Base-by-base conservation (phyloP, 2,888 invertebrate genomes). In the Aelia acuminata region DNA sequence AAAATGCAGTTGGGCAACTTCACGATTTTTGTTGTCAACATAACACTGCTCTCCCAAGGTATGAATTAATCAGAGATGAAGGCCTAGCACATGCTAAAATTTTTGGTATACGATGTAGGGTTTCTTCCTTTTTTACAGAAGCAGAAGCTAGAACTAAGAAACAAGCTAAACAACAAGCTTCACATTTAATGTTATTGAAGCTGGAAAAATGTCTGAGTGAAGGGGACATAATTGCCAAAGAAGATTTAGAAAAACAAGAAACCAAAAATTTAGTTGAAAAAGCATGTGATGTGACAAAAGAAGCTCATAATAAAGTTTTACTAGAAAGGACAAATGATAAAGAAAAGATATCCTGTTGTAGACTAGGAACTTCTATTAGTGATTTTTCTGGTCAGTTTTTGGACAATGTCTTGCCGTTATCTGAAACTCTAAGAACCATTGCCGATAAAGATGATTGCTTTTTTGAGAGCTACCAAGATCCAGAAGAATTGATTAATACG, bases 81-180 rank as follows among this genome's bases (percentile, higher is more conserved):
- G 95, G 95, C 80, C 95, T 95, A 31, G 94, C 95, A 63, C 95
- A 96, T 92, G 93, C 93, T 88, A 94, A 94, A 90, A 93, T 93
- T 90, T 96, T 96, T 92, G 95, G 95, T 0, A 92, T 94, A 90
- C 92, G 93, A 89, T 95, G 94, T 91, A 91, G 91, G 89, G 93
- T 95, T 35, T 94, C 93, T 43, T 92, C 92, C 75, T 93, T 94
- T 91, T 91, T 91, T 90, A 94, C 95, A 88, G 91, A 92, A 90
- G 94, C 94, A 89, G 93, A 93, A 48, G 93, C 94, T 84, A 93
- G 93, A 90, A 95, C 95, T 88, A 95, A 95, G 92, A 95, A 95
- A 91, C 93, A 93, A 89, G 95, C 95, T 15, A 94, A 95, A 88
- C 95, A 95, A 91, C 92, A 93, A 49, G 95, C 94, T 70, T 95